Conservation (phyloP, 2,113 vertebrate species). For the Gobius niger region DNA sequence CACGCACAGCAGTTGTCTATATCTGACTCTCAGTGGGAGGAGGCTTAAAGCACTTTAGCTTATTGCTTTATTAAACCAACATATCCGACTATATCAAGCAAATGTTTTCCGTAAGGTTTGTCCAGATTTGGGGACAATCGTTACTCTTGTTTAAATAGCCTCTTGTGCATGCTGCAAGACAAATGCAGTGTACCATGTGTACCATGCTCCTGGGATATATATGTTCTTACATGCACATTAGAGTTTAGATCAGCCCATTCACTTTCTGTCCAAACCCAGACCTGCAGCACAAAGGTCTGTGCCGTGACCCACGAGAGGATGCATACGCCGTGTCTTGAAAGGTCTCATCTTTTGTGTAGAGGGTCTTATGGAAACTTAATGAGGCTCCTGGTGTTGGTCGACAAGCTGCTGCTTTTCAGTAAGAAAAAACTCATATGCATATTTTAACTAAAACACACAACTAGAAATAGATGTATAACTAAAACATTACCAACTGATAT, state of each 20-base stretch:
- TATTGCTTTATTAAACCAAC: conserved; percentile 11
- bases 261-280: no score
- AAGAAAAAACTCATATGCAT: conserved; percentile 48
- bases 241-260: no score
- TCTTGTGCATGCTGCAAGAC: no score
- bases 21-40: conserved; percentile 16
- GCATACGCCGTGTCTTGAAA: not conserved
- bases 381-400: conserved; percentile 17
- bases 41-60: conserved; percentile 12
- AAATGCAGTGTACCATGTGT: no score
- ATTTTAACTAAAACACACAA: conserved; percentile 40
- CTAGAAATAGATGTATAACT: conserved; percentile 11
- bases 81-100: not conserved
- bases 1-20: not conserved
- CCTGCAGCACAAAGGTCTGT: not conserved
- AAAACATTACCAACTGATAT: conserved; percentile 33
- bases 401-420: conserved; percentile 41
- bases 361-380: not conserved
- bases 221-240: no score
- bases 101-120: not conserved
- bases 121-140: not conserved
- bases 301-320: not conserved
- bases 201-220: no score
- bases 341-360: not conserved
- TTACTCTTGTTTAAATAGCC: no score